Evolutionary conservation across 2,797 vertebrate species (phyloP).

Genomic region (Sylvilagus floridanus): DNA sequence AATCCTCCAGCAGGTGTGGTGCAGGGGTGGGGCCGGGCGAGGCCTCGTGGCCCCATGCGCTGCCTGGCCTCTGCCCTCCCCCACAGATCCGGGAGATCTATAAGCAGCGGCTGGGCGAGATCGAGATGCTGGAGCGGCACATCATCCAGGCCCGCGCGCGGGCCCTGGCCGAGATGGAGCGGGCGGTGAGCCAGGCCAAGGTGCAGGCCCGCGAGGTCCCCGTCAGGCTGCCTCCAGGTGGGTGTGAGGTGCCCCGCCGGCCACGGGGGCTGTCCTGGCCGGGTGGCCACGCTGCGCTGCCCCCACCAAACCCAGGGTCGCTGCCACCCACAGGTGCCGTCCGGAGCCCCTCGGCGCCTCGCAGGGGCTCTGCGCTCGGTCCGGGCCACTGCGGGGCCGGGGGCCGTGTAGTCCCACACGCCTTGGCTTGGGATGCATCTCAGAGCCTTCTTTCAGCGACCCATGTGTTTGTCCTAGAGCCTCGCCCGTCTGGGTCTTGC

Average conservation of each 20-base stretch:
- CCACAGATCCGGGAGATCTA: constrained; percentile 89
- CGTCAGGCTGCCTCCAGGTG: constrained; percentile 90
- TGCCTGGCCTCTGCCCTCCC: not conserved
- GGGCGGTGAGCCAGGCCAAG: constrained; percentile 78
- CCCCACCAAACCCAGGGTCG: too few relatives aligned
- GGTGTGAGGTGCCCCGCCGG: not conserved
- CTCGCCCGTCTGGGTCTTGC: not conserved
- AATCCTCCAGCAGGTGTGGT: not conserved
- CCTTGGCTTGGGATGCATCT: too few relatives aligned
- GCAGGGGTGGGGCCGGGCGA: too few relatives aligned
- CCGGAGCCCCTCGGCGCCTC: too few relatives aligned
- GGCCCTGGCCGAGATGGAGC: constrained; percentile 88
- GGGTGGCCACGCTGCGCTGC: too few relatives aligned
- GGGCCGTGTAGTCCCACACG: too few relatives aligned
- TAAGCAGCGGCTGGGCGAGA: constrained; percentile 84
- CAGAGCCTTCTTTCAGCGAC: too few relatives aligned
- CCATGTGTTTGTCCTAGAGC: not conserved
- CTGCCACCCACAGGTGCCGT: too few relatives aligned
- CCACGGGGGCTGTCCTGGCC: too few relatives aligned
- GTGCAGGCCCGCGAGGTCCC: constrained; percentile 77
- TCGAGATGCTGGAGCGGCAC: constrained; percentile 91
- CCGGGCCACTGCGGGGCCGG: too few relatives aligned
- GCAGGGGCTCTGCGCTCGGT: too few relatives aligned
- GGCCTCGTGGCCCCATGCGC: not conserved
- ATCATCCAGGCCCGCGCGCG: constrained; percentile 90